Percentiles rank a stretch among this genome's conserved stretches.
Evolutionary conservation across 2,797 vertebrate species (phyloP).

Genomic region (Caiman crocodilus): DNA sequence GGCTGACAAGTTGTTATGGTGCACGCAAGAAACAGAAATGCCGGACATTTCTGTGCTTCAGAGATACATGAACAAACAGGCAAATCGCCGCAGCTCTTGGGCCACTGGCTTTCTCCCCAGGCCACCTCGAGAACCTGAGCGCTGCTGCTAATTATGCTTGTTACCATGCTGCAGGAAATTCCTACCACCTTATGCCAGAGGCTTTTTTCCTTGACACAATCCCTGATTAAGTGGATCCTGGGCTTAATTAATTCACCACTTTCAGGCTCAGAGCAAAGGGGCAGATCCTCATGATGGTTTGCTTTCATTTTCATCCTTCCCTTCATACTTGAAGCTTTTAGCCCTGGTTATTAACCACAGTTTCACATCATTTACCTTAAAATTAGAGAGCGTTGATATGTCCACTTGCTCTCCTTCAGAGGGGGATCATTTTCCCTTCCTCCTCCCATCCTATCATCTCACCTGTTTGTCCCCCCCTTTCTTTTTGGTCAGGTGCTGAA

Average conservation of each 20-base stretch:
- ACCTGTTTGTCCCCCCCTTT: background rate
- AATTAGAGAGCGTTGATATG: slow-evolving; percentile 21
- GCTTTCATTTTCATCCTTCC: slow-evolving; percentile 44
- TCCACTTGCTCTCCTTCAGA: slow-evolving; percentile 37
- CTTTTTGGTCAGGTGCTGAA: background rate
- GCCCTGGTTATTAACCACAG: background rate
- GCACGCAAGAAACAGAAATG: fast-evolving
- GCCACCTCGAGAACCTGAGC: background rate
- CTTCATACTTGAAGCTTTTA: slow-evolving; percentile 22
- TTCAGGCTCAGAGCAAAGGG: background rate
- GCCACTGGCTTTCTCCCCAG: background rate
- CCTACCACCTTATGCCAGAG: fast-evolving
- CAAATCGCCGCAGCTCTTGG: fast-evolving
- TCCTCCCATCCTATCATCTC: too few relatives aligned
- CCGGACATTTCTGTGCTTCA: background rate
- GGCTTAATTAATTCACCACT: slow-evolving; percentile 26
- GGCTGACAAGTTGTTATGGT: fast-evolving
- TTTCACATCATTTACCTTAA: slow-evolving; percentile 47
- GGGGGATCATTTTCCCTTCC: background rate
- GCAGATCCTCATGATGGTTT: background rate
- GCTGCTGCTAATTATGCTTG: background rate
- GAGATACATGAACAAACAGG: fast-evolving
- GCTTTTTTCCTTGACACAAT: background rate
- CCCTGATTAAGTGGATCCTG: background rate
- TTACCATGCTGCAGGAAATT: slow-evolving; percentile 2